phyloP scores from a whole-genome alignment of 2,888 invertebrate species.

The Myopa tessellatipennis region DNA sequence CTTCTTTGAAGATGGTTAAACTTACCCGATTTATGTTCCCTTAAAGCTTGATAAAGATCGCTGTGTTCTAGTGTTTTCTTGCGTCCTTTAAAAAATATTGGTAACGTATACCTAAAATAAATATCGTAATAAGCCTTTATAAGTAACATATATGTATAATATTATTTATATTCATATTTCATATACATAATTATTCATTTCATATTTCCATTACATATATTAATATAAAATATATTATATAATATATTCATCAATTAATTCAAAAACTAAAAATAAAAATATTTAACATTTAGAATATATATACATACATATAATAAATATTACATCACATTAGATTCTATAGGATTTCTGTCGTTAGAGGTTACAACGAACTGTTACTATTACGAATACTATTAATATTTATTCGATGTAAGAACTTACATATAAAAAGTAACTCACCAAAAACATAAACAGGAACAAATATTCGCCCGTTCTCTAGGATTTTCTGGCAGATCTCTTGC shows the following conservation, averaged over 20 bases:
- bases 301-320: neutral
- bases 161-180: neutral
- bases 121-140: neutral
- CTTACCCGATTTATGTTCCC: conserved; percentile 75
- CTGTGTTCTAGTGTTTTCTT: conserved; percentile 77
- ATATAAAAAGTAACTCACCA: conserved; percentile 62
- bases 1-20: neutral
- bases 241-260: neutral
- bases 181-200: conserved; percentile 5
- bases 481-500: conserved; percentile 69
- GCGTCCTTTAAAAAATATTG: conserved; percentile 80
- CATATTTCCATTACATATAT: conserved; percentile 6
- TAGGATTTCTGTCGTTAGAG: no score
- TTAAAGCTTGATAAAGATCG: conserved; percentile 80
- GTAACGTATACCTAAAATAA: conserved; percentile 78
- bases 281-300: neutral
- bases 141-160: neutral
- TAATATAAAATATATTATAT: no score
- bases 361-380: no score
- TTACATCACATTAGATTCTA: no score
- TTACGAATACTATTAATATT: no score
- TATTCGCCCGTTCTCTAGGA: conserved; percentile 72
- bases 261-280: neutral
- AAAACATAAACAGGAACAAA: conserved; percentile 75
- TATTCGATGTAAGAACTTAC: no score